Evolutionary conservation across 2,797 vertebrate genomes (phyloP).

Genomic region (Diglossa cyanea): DNA sequence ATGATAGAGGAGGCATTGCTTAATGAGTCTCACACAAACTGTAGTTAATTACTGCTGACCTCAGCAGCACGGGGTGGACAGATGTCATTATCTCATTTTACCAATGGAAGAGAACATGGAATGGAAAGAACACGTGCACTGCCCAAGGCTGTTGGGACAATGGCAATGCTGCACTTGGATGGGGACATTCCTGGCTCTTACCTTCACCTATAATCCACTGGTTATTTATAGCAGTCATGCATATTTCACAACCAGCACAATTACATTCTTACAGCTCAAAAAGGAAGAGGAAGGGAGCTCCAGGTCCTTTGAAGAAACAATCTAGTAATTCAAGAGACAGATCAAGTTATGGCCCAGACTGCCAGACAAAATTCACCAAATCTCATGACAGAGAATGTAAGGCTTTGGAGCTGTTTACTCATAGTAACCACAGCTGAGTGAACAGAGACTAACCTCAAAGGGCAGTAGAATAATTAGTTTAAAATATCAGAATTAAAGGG

Average conservation of each 20-base stretch:
- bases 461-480: neutral
- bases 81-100: neutral
- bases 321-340: neutral
- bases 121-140: neutral
- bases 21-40: neutral
- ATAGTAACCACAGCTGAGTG: neutral
- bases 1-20: neutral
- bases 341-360: neutral
- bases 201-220: conserved; percentile 12
- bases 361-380: neutral
- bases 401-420: neutral
- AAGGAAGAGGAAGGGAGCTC: neutral
- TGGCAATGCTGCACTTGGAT: neutral
- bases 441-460: neutral
- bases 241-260: neutral
- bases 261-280: neutral
- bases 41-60: neutral
- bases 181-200: neutral
- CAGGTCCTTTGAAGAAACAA: neutral
- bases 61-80: neutral
- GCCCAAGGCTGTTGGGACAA: neutral
- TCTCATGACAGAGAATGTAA: neutral
- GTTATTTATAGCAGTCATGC: neutral
- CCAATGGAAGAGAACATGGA: neutral
- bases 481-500: neutral